Conservation (phyloP, 2,113 vertebrate species). For the Circaetus gallicus region DNA sequence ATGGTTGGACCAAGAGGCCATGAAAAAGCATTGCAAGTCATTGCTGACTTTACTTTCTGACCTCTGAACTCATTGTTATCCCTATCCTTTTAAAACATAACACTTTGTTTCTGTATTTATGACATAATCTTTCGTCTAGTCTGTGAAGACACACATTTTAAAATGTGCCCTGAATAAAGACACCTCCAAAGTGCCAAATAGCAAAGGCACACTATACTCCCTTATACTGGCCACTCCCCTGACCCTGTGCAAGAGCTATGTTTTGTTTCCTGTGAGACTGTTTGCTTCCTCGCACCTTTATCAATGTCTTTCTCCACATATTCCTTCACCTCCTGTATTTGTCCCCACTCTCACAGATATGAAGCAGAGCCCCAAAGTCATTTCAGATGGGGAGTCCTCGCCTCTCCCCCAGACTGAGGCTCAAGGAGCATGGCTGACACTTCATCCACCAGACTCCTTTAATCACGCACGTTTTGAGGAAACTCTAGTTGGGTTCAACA, state of each 20-base stretch:
- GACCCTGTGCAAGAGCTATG: background rate
- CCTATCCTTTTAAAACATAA: background rate
- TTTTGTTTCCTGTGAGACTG: background rate
- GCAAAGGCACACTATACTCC: background rate
- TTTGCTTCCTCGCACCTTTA: background rate
- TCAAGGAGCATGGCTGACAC: background rate
- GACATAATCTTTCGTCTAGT: background rate
- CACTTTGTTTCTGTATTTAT: background rate
- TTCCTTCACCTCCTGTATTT: background rate
- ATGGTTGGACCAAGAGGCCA: background rate
- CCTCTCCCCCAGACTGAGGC: background rate
- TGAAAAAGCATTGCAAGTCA: background rate
- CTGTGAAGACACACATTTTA: background rate
- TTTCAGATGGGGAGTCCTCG: background rate
- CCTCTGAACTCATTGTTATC: background rate
- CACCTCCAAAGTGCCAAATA: background rate
- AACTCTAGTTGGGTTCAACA: background rate
- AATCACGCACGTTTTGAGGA: background rate
- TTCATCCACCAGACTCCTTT: background rate
- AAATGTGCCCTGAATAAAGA: background rate
- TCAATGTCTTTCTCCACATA: background rate
- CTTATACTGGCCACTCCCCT: background rate
- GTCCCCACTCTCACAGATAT: fast-evolving
- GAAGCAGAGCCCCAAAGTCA: background rate
- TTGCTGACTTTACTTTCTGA: background rate